phyloP scores from a whole-genome alignment of 1,140 invertebrate species.

The Pseudachorutes palmiensis region DNA sequence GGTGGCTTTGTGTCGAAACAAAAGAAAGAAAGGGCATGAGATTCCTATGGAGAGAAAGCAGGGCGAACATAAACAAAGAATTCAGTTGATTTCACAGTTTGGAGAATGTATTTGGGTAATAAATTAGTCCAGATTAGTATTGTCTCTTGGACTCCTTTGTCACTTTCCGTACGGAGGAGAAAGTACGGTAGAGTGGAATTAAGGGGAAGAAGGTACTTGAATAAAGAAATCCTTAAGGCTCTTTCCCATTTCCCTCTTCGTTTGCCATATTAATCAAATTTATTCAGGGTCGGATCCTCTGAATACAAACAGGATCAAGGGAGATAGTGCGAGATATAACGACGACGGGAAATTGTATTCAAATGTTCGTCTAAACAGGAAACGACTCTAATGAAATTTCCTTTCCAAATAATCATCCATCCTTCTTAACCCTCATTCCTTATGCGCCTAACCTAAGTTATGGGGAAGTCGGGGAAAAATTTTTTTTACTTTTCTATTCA shows the following conservation, averaged over 20 bases:
- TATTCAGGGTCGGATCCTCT: neutral
- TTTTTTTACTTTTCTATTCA: neutral
- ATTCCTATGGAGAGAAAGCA: too few relatives aligned
- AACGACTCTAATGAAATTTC: neutral
- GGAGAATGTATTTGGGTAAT: neutral
- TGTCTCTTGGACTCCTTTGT: neutral
- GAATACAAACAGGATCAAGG: neutral
- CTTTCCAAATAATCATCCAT: neutral
- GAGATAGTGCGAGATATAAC: neutral
- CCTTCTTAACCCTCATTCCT: neutral
- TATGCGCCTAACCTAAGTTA: neutral
- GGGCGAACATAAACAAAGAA: neutral
- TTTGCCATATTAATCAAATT: neutral
- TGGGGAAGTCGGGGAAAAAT: neutral
- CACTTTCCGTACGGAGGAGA: neutral
- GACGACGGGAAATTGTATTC: slow-evolving; percentile 1
- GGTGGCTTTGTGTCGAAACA: too few relatives aligned
- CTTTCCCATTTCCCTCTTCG: neutral
- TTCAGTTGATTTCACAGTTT: neutral
- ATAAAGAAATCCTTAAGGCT: neutral
- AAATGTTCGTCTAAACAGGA: neutral
- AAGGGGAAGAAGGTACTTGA: neutral
- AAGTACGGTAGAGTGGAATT: neutral
- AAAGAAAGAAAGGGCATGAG: too few relatives aligned
- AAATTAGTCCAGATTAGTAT: neutral